These are phyloP conservation scores for Deladenus siricidicola DNA, from an alignment of 2,888 invertebrate species.

Conservation along the genomic window DNA sequence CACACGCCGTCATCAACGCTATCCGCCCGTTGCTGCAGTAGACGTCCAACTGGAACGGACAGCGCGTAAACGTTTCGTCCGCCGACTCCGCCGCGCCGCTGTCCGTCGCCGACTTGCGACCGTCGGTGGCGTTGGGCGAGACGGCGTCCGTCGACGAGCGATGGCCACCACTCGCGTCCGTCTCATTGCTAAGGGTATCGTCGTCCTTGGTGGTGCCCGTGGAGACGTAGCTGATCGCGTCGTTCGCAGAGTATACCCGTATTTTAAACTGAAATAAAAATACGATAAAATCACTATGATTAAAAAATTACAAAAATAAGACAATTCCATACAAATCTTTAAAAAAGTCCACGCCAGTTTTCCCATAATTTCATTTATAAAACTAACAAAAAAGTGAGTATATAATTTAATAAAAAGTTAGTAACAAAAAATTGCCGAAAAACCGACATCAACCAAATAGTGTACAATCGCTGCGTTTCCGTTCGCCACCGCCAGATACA, in stretches of 20 bases:
- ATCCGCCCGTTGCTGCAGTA: conserved; percentile 47
- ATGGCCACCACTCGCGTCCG: no score
- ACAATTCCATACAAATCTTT: no score
- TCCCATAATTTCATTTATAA: no score
- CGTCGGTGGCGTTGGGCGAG: background rate
- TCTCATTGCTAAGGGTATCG: background rate
- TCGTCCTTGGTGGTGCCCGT: background rate
- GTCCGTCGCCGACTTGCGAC: background rate
- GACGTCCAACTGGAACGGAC: conserved; percentile 46
- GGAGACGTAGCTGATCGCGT: background rate
- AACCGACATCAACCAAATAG: conserved; percentile 29
- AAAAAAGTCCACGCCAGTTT: no score
- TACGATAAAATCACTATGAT: no score
- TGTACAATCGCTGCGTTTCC: conserved; percentile 37
- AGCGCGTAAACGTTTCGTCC: background rate
- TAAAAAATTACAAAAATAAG: no score
- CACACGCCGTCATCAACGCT: conserved; percentile 46
- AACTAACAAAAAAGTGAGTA: no score
- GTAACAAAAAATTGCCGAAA: no score
- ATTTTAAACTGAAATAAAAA: conserved; percentile 29
- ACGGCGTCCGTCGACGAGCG: background rate
- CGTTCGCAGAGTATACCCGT: conserved; percentile 20
- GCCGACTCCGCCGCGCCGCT: background rate
- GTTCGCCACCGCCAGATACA: conserved; percentile 72
- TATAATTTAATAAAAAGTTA: no score